phyloP scores from a whole-genome alignment of 2,888 invertebrate species.

The Melieria picta region DNA sequence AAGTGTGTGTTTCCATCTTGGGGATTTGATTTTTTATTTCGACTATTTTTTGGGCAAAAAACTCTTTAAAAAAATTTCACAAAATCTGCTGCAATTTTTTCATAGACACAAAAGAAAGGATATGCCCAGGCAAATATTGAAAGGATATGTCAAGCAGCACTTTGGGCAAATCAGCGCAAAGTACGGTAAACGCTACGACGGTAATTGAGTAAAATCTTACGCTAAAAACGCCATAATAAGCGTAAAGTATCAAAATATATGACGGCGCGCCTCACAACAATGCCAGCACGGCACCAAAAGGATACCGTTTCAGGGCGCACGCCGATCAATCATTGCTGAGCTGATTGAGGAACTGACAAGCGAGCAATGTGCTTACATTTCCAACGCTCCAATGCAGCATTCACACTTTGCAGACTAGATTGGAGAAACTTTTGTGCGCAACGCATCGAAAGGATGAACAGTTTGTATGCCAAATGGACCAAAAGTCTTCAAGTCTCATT shows the following conservation, averaged over 20 bases:
- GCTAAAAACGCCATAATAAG: slow-evolving; percentile 53
- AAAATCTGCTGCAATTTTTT: slow-evolving; percentile 2
- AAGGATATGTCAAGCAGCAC: slow-evolving; percentile 10
- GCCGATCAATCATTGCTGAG: slow-evolving; percentile 11
- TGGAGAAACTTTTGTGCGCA: too few relatives aligned
- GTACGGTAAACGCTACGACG: neutral
- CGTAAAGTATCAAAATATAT: slow-evolving; percentile 56
- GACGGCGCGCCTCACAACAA: neutral
- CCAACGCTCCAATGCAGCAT: too few relatives aligned
- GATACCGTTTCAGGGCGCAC: too few relatives aligned
- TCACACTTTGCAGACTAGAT: too few relatives aligned
- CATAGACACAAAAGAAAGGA: slow-evolving; percentile 2
- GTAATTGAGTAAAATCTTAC: slow-evolving; percentile 43
- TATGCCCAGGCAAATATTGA: slow-evolving; percentile 2
- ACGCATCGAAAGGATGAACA: too few relatives aligned
- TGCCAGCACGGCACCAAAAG: too few relatives aligned
- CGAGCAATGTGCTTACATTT: too few relatives aligned
- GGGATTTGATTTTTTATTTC: too few relatives aligned
- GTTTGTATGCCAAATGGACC: too few relatives aligned
- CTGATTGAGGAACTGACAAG: too few relatives aligned
- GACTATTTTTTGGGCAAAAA: too few relatives aligned
- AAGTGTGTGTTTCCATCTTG: neutral
- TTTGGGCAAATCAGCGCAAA: slow-evolving; percentile 1
- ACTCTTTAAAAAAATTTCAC: slow-evolving; percentile 1
- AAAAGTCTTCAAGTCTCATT: too few relatives aligned